A percentile compares a stretch with the other conserved stretches of the same genome.
Conservation (phyloP, 2,888 invertebrate species). For the Sminthurides aquaticus region DNA sequence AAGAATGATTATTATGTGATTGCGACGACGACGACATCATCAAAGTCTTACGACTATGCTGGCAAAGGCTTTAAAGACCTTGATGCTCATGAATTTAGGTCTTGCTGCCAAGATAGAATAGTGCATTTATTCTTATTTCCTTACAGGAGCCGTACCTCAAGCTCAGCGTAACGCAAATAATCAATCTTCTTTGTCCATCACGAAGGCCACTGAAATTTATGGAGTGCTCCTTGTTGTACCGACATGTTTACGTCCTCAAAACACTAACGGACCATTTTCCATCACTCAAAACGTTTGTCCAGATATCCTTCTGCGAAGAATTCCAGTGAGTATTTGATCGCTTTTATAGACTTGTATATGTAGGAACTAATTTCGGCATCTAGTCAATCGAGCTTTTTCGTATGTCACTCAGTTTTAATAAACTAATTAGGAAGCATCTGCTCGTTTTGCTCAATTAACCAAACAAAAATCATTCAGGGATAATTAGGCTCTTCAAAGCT, state of each 20-base stretch:
- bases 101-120: background rate
- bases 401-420: too few species aligned
- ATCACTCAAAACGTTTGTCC: slow-evolving; percentile 31
- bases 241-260: slow-evolving; percentile 35
- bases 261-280: slow-evolving; percentile 28
- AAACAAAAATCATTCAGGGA: too few species aligned
- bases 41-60: too few species aligned
- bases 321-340: slow-evolving; percentile 33
- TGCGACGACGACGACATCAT: too few species aligned
- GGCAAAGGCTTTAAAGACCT: too few species aligned
- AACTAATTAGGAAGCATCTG: too few species aligned
- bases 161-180: slow-evolving; percentile 39
- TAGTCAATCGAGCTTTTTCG: too few species aligned
- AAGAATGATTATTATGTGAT: background rate
- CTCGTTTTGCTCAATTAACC: too few species aligned
- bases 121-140: slow-evolving; percentile 4
- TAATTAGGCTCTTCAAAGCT: too few species aligned
- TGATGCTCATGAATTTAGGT: too few species aligned
- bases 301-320: slow-evolving; percentile 37
- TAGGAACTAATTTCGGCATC: background rate
- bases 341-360: background rate
- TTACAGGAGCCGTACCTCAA: slow-evolving; percentile 35
- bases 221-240: slow-evolving; percentile 33
- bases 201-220: slow-evolving; percentile 26
- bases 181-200: slow-evolving; percentile 36